Percentiles rank a stretch among this genome's conserved stretches.
Evolutionary conservation across 30 jellyfish, hydroid and myxozoan genomes (phyloP).

Genomic region (Clytia hemisphaerica): DNA sequence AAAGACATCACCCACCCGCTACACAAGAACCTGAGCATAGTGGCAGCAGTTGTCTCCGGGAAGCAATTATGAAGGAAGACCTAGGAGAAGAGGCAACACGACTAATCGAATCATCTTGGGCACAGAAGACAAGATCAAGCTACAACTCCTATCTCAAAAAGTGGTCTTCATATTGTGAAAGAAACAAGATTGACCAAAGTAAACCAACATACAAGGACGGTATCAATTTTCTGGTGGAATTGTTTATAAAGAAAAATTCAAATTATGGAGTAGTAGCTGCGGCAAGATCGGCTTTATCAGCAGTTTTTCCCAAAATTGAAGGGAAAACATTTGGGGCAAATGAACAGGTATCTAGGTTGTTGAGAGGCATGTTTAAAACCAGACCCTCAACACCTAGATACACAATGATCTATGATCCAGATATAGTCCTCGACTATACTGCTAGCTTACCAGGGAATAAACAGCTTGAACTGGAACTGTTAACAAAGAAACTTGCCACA

Average conservation of each 20-base stretch:
- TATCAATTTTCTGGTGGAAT: slow-evolving; percentile 3
- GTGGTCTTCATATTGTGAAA: slow-evolving; percentile 12
- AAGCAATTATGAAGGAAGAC: not conserved
- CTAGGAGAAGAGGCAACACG: not conserved
- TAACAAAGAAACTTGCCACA: slow-evolving; percentile 13
- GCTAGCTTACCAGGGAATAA: not conserved
- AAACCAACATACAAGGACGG: slow-evolving; percentile 10
- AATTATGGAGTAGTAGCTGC: slow-evolving; percentile 12
- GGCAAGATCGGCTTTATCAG: slow-evolving; percentile 36
- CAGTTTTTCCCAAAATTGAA: not conserved
- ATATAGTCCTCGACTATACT: slow-evolving; percentile 8
- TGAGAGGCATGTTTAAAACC: slow-evolving; percentile 31
- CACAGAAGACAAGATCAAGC: not conserved
- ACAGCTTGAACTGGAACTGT: not conserved
- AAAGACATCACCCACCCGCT: slow-evolving; percentile 23
- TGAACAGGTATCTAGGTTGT: slow-evolving; percentile 5
- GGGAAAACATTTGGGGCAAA: slow-evolving; percentile 32
- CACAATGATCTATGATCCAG: slow-evolving; percentile 23
- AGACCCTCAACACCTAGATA: slow-evolving; percentile 36
- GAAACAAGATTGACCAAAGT: slow-evolving; percentile 2
- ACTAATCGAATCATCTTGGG: not conserved
- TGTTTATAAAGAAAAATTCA: not conserved
- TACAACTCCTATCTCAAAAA: not conserved
- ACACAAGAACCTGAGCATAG: slow-evolving; percentile 10
- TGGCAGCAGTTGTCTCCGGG: slow-evolving; percentile 24